Evolutionary conservation across 1,140 invertebrate genomes (phyloP).

Genomic region (Bombus polaris): DNA sequence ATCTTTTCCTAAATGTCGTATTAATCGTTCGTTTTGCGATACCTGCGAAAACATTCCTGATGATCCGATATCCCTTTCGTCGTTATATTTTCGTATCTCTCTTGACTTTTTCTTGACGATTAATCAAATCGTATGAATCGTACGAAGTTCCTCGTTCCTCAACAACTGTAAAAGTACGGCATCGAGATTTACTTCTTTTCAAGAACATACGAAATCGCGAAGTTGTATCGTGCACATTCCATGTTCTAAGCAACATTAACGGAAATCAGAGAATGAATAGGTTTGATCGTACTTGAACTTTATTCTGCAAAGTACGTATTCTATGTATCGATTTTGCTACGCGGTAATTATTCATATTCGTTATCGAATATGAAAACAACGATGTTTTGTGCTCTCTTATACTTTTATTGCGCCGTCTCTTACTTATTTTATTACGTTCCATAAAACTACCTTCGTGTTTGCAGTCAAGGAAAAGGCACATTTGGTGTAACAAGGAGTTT

Average conservation of each 20-base stretch:
- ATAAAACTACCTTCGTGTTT: slow-evolving; percentile 78
- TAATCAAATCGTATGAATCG: too few relatives aligned
- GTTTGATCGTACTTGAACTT: not conserved
- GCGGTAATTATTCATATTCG: not conserved
- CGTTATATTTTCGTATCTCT: not conserved
- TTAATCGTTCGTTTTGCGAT: not conserved
- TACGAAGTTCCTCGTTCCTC: too few relatives aligned
- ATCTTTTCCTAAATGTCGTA: slow-evolving; percentile 44
- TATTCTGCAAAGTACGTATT: not conserved
- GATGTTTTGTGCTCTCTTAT: not conserved
- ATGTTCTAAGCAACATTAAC: not conserved
- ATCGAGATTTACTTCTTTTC: not conserved
- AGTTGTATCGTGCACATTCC: not conserved
- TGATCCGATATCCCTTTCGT: not conserved
- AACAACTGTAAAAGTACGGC: not conserved
- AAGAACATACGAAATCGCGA: not conserved
- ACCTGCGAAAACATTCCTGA: not conserved
- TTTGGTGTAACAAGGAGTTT: slow-evolving; percentile 93
- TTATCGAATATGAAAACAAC: not conserved
- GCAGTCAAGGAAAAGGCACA: slow-evolving; percentile 92
- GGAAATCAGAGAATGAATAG: not conserved
- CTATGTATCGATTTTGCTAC: too few relatives aligned
- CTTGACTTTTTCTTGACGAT: not conserved
- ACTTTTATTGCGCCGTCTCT: not conserved
- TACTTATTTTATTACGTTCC: not conserved